These are phyloP conservation scores for Lepidurus couesii DNA, from an alignment of 1,140 invertebrate species.

Conservation along the genomic window DNA sequence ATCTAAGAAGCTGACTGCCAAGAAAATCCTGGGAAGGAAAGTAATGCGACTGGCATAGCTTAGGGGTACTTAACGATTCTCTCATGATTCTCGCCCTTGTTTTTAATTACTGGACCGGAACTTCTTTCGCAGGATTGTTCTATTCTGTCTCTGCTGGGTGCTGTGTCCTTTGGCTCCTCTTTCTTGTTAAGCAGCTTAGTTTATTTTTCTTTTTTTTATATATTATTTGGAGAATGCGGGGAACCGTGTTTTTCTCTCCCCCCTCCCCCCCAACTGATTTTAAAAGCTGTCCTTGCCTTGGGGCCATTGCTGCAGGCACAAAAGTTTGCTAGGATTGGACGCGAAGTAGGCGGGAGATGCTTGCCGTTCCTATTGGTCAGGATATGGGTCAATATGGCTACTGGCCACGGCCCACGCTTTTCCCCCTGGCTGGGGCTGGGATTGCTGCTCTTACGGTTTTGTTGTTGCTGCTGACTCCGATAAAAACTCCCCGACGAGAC, in stretches of 20 bases:
- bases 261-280: background rate
- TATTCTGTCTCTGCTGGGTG: background rate
- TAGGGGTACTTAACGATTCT: conserved; percentile 1
- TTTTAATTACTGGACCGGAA: conserved; percentile 19
- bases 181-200: conserved; percentile 3
- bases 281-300: background rate
- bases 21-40: background rate
- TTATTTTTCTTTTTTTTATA: conserved; percentile 8
- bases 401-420: conserved; percentile 20
- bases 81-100: conserved; percentile 14
- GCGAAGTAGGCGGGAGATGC: conserved; percentile 16
- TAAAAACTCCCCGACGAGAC: background rate
- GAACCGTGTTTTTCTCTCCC: background rate
- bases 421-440: background rate
- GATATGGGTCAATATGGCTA: conserved; percentile 17
- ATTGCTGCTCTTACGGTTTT: conserved; percentile 15
- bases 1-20: background rate
- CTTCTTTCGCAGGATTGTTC: conserved; percentile 3
- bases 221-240: background rate
- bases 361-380: conserved; percentile 14
- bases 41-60: background rate
- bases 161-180: background rate
- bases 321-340: conserved; percentile 16
- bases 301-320: conserved; percentile 6
- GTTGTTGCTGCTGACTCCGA: conserved; percentile 8